Evolutionary conservation across 1,140 invertebrate species (phyloP).

Genomic region (Ceratoteleas bidentatus): DNA sequence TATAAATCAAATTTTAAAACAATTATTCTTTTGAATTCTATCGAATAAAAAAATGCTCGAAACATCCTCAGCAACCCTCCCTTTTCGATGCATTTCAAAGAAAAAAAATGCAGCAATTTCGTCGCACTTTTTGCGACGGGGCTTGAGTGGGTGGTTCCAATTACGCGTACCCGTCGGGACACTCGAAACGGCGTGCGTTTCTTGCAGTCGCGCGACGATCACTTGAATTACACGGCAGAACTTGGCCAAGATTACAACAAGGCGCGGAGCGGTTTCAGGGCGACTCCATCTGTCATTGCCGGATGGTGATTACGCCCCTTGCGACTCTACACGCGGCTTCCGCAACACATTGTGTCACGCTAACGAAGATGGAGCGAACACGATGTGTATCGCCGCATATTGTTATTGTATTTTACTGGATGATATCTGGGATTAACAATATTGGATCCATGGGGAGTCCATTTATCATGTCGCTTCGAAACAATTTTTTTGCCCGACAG

Average conservation of each 20-base stretch:
- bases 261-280: slow-evolving; percentile 36
- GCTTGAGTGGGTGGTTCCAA: slow-evolving; percentile 39
- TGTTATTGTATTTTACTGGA: background rate
- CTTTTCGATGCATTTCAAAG: no score
- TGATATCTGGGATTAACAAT: background rate
- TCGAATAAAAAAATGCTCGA: no score
- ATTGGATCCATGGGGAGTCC: no score
- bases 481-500: no score
- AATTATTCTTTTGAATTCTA: no score
- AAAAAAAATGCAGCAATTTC: no score
- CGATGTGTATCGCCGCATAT: slow-evolving; percentile 14
- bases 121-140: slow-evolving; percentile 5
- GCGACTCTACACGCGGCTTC: slow-evolving; percentile 31
- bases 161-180: slow-evolving; percentile 16
- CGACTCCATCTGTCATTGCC: slow-evolving; percentile 64
- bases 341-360: slow-evolving; percentile 28
- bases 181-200: slow-evolving; percentile 28
- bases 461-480: no score
- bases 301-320: slow-evolving; percentile 58
- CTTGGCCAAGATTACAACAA: slow-evolving; percentile 59
- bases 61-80: no score
- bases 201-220: slow-evolving; percentile 40
- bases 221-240: slow-evolving; percentile 54
- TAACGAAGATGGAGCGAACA: slow-evolving; percentile 54
- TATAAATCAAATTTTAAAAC: no score